Conservation (phyloP, 2,797 vertebrate genomes). For the Pangasius krempfi region DNA sequence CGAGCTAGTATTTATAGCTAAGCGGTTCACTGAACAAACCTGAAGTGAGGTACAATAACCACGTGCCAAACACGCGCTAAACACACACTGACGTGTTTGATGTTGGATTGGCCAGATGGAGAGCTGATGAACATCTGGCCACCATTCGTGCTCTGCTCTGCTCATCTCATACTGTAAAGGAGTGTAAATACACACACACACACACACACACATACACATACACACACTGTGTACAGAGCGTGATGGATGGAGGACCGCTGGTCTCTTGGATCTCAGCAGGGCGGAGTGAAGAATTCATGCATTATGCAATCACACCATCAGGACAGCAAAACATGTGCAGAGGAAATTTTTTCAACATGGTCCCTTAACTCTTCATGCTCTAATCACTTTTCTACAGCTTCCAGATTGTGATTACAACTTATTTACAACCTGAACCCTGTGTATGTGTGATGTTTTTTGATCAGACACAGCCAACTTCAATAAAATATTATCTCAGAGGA, state of each 20-base stretch:
- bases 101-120: conserved; percentile 10
- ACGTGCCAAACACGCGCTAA: neutral
- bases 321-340: conserved; percentile 10
- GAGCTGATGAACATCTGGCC: conserved; percentile 9
- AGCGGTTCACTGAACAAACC: conserved; percentile 11
- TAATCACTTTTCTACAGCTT: neutral
- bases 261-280: neutral
- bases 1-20: neutral
- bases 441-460: neutral
- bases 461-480: neutral
- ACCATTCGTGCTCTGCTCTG: neutral
- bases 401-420: neutral
- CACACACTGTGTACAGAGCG: neutral
- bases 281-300: neutral
- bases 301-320: neutral
- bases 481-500: neutral
- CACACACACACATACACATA: neutral
- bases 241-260: neutral
- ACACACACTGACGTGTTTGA: conserved; percentile 8
- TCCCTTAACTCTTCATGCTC: neutral
- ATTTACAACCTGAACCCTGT: neutral
- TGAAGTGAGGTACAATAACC: neutral
- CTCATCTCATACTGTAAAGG: conserved; percentile 3
- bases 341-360: neutral
- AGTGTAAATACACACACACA: neutral